Evolutionary conservation across 2,797 vertebrate genomes (phyloP), one percentile per base, ranked within the genome.

Genomic region (Uromys caudimaculatus): DNA sequence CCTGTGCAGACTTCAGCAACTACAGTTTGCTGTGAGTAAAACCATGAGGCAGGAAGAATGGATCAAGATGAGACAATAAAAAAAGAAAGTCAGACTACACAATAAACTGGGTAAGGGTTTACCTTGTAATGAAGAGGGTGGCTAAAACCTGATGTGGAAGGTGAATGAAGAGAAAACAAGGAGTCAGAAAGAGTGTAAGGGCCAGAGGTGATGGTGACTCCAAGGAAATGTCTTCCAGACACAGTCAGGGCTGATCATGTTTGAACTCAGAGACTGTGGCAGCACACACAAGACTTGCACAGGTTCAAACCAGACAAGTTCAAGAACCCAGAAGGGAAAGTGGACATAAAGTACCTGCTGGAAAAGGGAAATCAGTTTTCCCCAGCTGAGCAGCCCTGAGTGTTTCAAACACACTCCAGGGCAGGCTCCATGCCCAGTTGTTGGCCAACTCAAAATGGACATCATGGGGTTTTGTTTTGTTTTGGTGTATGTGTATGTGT

Each of bases 91-190:
- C 44, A 82, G 75, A 13, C 16, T 79, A 91, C 84, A 92, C 87
- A 38, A 94, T 32, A 60, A 93, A 89, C 19, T 50, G 90, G 41
- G 47, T 85, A 38, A 97, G 83, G 93, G 11, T 62, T 56, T 62
- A n/a, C 9, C 35, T 23, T 67, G 7, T 60, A 79, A 95, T 56
- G 24, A 38, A n/a, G 38, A 10, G 3, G 19, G 11, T 0, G 10
- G 44, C 24, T 67, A 29, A 21, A 54, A 24, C 27, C 2, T 90
- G 44, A 19, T 75, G 67, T 38, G 21, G n/a, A 81, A 38, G 50
- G 78, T 56, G 32, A 56, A 8, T 41, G 54, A 81, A 58, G 4
- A 90, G 88, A 90, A 1, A 85, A 90, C 35, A 52, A 60, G 10
- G 78, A 73, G 64, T 75, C 35, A 85, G 58, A 81, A 94, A 71